Evolutionary conservation across 2,888 invertebrate genomes (phyloP), one percentile per base, ranked within the genome.

Genomic region (Steinernema carpocapsae): DNA sequence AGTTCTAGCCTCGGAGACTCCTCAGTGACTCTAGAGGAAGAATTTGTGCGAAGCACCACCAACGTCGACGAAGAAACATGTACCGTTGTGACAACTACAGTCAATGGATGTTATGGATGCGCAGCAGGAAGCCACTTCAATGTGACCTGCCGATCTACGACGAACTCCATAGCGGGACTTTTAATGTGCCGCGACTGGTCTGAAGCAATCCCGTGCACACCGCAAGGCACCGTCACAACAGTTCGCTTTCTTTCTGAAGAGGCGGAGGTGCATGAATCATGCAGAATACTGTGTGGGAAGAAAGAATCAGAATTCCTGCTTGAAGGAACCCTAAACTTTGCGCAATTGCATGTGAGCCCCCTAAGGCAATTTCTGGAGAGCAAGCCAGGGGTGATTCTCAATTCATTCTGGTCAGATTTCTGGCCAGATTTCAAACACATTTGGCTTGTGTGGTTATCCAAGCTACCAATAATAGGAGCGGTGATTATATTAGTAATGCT

Each of bases 81-180:
- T 26, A 56, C 22, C 6, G 26, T 56, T 6, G 7, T 3, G 2
- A 56, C 56, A 10, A 24, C 56, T 3, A 17, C 3, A 56, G 26
- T 56, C 24, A 10, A 56, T 24, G 56, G 56, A 56, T 56, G 56
- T 26, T 56, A 56, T 56, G 56, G 56, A 56, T 56, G 56, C 24
- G 14, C 22, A 7, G 17, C 56, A 6, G 56, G 56, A 10, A 56
- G 56, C 26, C 4, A 22, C 2, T 22, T 22, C n/a, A 56, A 22
- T 12, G 17, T 56, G 22, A 56, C 22, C 12, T 56, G 56, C 56
- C 22, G 26, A 24, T 56, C 56, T 24, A 1, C 22, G 26, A 24
- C 6, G 24, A 56, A 56, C 1, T 26, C 56, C 2, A 56, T 56
- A 6, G 26, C 26, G 14, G 56, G 56, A 24, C 12, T 56, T 7